Base-by-base conservation (phyloP, 2,113 vertebrate genomes). In the Manacus vitellinus region DNA sequence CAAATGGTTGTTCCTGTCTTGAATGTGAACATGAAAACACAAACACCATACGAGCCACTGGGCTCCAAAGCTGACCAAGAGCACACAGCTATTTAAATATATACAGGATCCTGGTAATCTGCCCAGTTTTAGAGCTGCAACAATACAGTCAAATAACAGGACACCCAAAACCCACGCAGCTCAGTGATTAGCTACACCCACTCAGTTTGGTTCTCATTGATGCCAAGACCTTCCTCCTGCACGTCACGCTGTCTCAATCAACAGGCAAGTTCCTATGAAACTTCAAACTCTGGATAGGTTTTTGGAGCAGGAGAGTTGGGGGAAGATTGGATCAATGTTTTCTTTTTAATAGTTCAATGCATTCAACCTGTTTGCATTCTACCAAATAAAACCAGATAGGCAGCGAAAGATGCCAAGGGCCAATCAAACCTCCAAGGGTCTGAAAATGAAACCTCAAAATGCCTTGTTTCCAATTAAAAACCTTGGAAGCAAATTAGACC, bases 251-350 rank as follows among this genome's bases (percentile, higher is more conserved):
- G 4, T 24, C 44, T 67, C n/a, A 87, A 93, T 68, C 24, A 67
- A 87, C 14, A 51, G 19, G 9, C 27, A 75, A 58, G 16, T 78
- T 84, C 63, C 93, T 56, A 10, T 23, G 20, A 54, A 77, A 68
- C 31, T 92, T 68, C 28, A 70, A 12, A 68, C 41, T 27, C n/a
- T 77, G 19, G 8, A 74, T 80, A 23, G 4, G 4, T 10, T 80
- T 86, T 70, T 12, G 17, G 41, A 11, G 25, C 11, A 28, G 3
- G 4, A 14, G 4, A 6, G 1, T 1, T 58, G 9, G 4, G 4
- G 19, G 6, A 55, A 4, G 4, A 44, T 23, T 54, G n/a, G 22
- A 82, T 27, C 8, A 2, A 4, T 30, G 23, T 17, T 22, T 27
- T 28, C 27, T 59, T 56, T 74, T 41, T 4, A 82, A 52, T 6